Evolutionary conservation across 23 tunicate genomes (phyloP), one percentile per base, ranked within the genome.

Genomic region (Corella eumyota): DNA sequence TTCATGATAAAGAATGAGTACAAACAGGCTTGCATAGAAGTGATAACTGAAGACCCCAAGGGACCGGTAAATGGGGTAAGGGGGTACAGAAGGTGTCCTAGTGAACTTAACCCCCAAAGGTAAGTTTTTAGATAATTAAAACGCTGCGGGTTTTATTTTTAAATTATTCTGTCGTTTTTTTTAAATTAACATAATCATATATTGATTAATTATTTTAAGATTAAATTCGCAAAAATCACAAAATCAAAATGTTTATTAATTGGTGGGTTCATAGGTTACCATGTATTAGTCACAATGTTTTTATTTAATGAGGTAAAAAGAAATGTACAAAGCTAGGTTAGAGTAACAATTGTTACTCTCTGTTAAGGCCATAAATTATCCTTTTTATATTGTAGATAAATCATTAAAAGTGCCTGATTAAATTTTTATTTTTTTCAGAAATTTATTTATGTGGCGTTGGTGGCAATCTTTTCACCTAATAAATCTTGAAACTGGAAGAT

Each of bases 21-120:
- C 6, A 53, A 62, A 53, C 95, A 85, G 70, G 77, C 58, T 3
- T 85, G 95, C 49, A 13, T 85, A 46, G 95, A 85, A 70, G 84
- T 83, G 19, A 63, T 83, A 19, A 83, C 77, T 4, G 72, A 74
- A 63, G 93, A 83, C 48, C 77, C 82, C 0, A 45, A 48, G 15
- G 95, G 84, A 17, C 84, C 84, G 0, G 35, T 85, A 6, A 65
- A 76, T 60, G 73, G 73, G 27, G 95, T 76, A 5, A 38, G 79
- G 33, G 83, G 68, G n/a, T 76, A 57, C 51, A 36, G 79, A 36
- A 64, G 84, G 59, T 85, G 95, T 64, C 84, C 95, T 0, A 69
- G 73, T 46, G 49, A 57, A 4, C 34, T 56, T 13, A 76, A 73
- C 67, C 84, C 84, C 21, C 74, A 46, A 38, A 64, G 95, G 93